phyloP scores from a whole-genome alignment of 1,140 invertebrate genomes.

The Bombus superbus region DNA sequence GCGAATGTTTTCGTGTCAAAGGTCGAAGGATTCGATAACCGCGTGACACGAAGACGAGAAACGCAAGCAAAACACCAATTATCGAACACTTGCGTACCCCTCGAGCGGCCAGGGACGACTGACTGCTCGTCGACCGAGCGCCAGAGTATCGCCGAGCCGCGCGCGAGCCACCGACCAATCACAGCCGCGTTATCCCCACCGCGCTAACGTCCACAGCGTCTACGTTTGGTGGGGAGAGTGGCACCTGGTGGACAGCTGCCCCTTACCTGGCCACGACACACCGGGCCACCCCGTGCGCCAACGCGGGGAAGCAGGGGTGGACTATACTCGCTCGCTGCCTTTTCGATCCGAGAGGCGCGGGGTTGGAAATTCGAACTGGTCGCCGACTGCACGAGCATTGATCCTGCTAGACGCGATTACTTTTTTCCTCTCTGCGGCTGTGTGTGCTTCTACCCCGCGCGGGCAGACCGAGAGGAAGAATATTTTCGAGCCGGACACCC shows the following conservation, averaged over 20 bases:
- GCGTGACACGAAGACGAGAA: constrained; percentile 56
- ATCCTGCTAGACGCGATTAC: constrained; percentile 55
- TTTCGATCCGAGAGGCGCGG: constrained; percentile 39
- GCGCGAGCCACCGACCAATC: constrained; percentile 80
- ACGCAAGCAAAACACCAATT: constrained; percentile 29
- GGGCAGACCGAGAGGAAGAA: constrained; percentile 17
- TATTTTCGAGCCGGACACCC: constrained; percentile 21
- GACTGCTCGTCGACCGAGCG: constrained; percentile 66
- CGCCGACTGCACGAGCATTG: constrained; percentile 58
- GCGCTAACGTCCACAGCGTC: constrained; percentile 3
- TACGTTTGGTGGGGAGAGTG: constrained; percentile 55
- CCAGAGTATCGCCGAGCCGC: constrained; percentile 73
- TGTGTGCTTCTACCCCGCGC: not conserved
- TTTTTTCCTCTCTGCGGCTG: not conserved
- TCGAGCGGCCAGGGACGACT: constrained; percentile 77
- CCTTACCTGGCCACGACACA: constrained; percentile 75
- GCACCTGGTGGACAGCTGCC: constrained; percentile 80
- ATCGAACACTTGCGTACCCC: constrained; percentile 51
- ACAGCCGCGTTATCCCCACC: constrained; percentile 31
- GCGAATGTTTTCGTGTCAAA: not conserved
- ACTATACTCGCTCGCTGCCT: constrained; percentile 16
- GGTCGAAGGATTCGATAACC: constrained; percentile 17
- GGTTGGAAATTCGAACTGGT: constrained; percentile 58
- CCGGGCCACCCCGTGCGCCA: constrained; percentile 70
- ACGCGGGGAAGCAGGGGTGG: constrained; percentile 52